These are phyloP conservation scores for Philotrypesis tridentata DNA, from an alignment of 1,140 invertebrate species.

Conservation along the genomic window DNA sequence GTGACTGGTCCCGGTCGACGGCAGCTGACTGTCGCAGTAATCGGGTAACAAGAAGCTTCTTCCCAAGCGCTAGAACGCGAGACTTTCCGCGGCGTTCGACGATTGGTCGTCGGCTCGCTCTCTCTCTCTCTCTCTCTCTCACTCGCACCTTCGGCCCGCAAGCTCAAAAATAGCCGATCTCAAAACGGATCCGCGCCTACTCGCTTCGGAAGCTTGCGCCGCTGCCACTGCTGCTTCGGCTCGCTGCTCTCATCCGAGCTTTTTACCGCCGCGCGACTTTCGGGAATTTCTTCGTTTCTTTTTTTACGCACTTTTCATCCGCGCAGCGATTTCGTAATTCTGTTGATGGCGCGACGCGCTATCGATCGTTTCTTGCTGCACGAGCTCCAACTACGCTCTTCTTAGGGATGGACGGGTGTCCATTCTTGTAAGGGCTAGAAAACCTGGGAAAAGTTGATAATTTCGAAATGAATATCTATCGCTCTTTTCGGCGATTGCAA, in stretches of 20 bases:
- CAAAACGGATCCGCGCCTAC: conserved; percentile 65
- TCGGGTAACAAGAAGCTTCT: conserved; percentile 56
- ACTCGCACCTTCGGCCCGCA: conserved; percentile 30
- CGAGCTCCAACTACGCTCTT: no score
- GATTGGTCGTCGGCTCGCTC: conserved; percentile 60
- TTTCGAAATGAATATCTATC: no score
- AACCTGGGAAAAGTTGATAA: no score
- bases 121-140: conserved; percentile 22
- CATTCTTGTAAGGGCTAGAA: no score
- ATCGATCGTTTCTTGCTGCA: no score
- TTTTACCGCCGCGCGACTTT: neutral
- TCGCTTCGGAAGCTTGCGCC: neutral
- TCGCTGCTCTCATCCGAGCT: neutral
- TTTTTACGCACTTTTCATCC: no score
- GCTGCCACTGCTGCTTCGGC: neutral
- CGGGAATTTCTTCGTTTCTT: neutral
- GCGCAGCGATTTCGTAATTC: neutral
- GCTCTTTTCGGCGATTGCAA: no score
- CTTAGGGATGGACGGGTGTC: no score
- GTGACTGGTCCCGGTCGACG: conserved; percentile 74
- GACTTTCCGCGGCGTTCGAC: neutral
- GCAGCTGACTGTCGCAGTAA: conserved; percentile 73
- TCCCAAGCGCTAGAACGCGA: conserved; percentile 45
- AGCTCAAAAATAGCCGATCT: conserved; percentile 71
- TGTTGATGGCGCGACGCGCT: neutral